A percentile compares a stretch with the other conserved stretches of the same genome.
These are phyloP conservation scores for Musca vetustissima DNA, from an alignment of 1,140 invertebrate species.

Conservation along the genomic window DNA sequence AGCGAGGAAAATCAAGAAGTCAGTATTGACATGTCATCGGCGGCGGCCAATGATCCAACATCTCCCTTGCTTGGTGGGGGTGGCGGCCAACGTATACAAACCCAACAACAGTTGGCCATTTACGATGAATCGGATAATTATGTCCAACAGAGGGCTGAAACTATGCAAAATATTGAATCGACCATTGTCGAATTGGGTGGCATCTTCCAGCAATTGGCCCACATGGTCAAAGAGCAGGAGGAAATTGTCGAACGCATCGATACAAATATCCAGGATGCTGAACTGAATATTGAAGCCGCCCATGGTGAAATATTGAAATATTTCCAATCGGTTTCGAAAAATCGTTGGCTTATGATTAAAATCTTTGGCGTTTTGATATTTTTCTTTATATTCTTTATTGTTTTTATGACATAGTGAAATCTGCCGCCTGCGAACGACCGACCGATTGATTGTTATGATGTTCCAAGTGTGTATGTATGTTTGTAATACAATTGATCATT, in stretches of 20 bases:
- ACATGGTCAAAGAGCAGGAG: constrained; percentile 99
- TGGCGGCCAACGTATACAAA: constrained; percentile 33
- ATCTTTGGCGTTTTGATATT: constrained; percentile 98
- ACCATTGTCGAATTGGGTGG: constrained; percentile 99
- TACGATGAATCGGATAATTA: constrained; percentile 88
- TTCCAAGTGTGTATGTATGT: too few species aligned
- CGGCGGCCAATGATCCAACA: constrained; percentile 58
- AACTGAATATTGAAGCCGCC: constrained; percentile 95
- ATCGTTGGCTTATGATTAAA: constrained; percentile 99
- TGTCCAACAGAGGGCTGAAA: constrained; percentile 89
- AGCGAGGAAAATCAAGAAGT: constrained; percentile 73
- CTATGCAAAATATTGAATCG: constrained; percentile 99
- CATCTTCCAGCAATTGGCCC: constrained; percentile 96
- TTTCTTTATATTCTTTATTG: constrained; percentile 98
- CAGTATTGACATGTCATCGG: constrained; percentile 72
- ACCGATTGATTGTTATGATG: neutral
- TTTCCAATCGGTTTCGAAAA: constrained; percentile 95
- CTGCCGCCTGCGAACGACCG: neutral
- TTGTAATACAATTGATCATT: neutral
- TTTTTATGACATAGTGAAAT: constrained; percentile 79
- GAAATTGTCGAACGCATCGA: constrained; percentile 98
- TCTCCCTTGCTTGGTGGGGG: constrained; percentile 35
- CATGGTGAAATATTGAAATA: constrained; percentile 97
- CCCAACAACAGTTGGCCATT: constrained; percentile 67
- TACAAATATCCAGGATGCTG: constrained; percentile 93